Base-by-base conservation (phyloP, 2,797 vertebrate genomes). In the Chanos chanos region DNA sequence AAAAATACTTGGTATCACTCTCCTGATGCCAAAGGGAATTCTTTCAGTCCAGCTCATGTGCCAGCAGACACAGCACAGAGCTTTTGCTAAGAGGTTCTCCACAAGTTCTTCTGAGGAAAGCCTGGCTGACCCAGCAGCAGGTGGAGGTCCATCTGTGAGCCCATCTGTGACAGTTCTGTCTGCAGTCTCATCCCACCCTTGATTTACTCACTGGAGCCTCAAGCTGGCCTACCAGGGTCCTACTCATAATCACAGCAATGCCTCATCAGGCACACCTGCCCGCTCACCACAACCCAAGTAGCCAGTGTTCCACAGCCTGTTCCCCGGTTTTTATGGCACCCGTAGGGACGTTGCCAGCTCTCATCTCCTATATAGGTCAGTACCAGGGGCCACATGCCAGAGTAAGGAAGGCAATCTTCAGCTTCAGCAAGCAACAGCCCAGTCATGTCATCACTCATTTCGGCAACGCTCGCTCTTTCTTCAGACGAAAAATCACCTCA, bases 181-280 rank as follows among this genome's bases (percentile, higher is more conserved):
- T 15, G 25, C 30, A 65, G 34, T 34, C 56, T 31, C 27, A 31
- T 50, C 21, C 33, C 31, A 24, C 49, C 15, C 44, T 33, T 16
- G 16, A 56, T n/a, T 18, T 55, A 15, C 45, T 28, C 43, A 31
- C 13, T 7, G 3, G 56, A 43, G 37, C 64, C 81, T 82, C 79
- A 76, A 77, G 82, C 77, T 82, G 80, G 72, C 80, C 75, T 85
- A 81, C 81, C 79, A 77, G 80, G 69, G 53, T 77, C 31, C 25
- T 77, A 80, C 75, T 81, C 76, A 82, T 87, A 86, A 89, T 85
- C 84, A 87, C 83, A 84, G 83, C 65, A 76, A 85, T 70, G 79
- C 77, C 82, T 87, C 85, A 85, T 83, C 85, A 78, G 79, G 81
- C 83, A 82, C 84, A 87, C 85, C 86, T 87, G 84, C 81, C 79